A percentile compares a stretch with the other conserved stretches of the same genome.
These are phyloP conservation scores for Thunnus albacares DNA, from an alignment of 2,797 vertebrate genomes.

Conservation along the genomic window DNA sequence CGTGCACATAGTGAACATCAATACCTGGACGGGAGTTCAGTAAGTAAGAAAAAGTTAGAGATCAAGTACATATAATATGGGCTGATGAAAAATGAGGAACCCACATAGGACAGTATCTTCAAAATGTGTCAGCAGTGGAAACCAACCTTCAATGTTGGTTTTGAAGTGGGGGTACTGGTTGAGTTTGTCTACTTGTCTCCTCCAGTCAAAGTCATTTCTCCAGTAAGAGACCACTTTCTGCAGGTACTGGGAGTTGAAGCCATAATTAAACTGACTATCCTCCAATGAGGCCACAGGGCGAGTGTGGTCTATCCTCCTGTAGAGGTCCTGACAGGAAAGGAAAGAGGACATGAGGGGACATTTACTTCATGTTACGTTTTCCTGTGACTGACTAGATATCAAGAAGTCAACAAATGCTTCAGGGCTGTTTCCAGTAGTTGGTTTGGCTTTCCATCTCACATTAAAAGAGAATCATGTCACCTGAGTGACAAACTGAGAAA, in stretches of 20 bases:
- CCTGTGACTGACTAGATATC: no score
- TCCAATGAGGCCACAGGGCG: constrained; percentile 86
- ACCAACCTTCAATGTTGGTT: constrained; percentile 91
- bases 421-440: no score
- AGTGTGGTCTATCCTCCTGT: constrained; percentile 86
- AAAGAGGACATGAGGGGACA: background rate
- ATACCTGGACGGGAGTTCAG: constrained; percentile 82
- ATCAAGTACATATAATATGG: background rate
- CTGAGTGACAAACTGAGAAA: background rate
- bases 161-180: constrained; percentile 92
- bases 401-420: no score
- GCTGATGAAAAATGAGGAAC: background rate
- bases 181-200: constrained; percentile 88
- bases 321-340: constrained; percentile 85
- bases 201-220: constrained; percentile 92
- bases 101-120: background rate
- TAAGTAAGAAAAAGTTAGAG: background rate
- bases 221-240: constrained; percentile 90
- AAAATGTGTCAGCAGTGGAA: background rate
- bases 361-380: background rate
- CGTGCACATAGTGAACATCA: constrained; percentile 90
- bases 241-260: constrained; percentile 90
- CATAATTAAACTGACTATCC: constrained; percentile 89
- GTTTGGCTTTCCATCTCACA: no score
- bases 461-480: no score